phyloP scores from a whole-genome alignment of 2,797 vertebrate species.

The Gambelia wislizenii region DNA sequence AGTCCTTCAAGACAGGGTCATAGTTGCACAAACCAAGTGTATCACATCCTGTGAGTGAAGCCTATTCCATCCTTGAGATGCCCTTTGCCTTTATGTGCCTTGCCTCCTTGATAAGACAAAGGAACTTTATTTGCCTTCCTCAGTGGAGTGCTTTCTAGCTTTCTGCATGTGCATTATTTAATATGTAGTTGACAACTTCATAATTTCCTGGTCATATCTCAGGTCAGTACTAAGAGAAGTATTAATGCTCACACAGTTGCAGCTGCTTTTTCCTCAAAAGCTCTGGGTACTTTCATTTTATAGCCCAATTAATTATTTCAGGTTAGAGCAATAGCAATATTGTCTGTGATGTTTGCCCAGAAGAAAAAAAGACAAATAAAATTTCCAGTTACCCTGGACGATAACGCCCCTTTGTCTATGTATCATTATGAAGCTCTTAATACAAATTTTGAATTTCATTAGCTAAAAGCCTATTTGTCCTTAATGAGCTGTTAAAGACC shows the following conservation, averaged over 20 bases:
- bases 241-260: conserved; percentile 20
- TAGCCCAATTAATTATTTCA: conserved; percentile 61
- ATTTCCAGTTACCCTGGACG: conserved; percentile 58
- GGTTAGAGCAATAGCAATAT: conserved; percentile 41
- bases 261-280: conserved; percentile 51
- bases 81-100: background rate
- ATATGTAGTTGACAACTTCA: background rate
- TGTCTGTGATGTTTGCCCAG: conserved; percentile 41
- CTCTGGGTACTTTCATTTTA: conserved; percentile 54
- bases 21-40: background rate
- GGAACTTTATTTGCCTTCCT: background rate
- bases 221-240: conserved; percentile 35
- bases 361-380: conserved; percentile 55
- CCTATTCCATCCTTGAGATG: background rate
- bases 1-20: too few species aligned
- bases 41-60: background rate
- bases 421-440: conserved; percentile 61
- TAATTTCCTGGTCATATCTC: conserved; percentile 30
- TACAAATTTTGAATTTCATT: conserved; percentile 63
- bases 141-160: background rate
- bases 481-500: conserved; percentile 64
- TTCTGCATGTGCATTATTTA: conserved; percentile 18
- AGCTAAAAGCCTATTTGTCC: conserved; percentile 72
- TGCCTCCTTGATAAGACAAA: background rate
- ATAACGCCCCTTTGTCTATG: conserved; percentile 47